Base-by-base conservation (phyloP, 2,113 vertebrate genomes). In the Callipepla californica region DNA sequence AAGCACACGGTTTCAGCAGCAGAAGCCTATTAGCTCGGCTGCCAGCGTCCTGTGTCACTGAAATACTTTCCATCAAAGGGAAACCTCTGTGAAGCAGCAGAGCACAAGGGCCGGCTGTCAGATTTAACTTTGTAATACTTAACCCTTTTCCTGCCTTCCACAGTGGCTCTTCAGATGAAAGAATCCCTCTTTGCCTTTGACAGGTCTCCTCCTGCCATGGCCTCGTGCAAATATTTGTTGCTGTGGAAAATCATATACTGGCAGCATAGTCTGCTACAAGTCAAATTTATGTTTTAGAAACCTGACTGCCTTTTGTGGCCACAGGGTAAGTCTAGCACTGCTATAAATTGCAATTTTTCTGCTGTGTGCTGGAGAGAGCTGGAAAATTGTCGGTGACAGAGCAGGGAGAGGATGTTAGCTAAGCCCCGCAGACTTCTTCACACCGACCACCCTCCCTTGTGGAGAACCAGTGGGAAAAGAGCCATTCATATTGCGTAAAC, bases 41-140 rank as follows among this genome's bases (percentile, higher is more conserved):
- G 76, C 76, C 38, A 80, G 61, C 51, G 85, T 87, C 91, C 55
- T 68, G 82, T 93, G 85, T 87, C 92, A 91, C 91, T 80, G 76
- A 88, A 96, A 96, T 93, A 92, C 79, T 96, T 96, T 95, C 96
- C 95, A 91, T 95, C 95, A 94, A 96, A 95, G 95, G 87, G 94
- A 96, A 94, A 90, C 90, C 94, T 96, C 85, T 90, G 47, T 0
- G 4, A 85, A 94, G 69, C 76, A 75, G 76, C 82, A 72, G 72
- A 94, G 85, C 79, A 47, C 85, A 87, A 67, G 75, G 67, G 63
- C 87, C 5, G 30, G 79, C 94, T 86, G 65, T 77, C 82, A 81
- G 87, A 76, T 68, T 68, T 26, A 80, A 63, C 79, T 88, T 75
- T 83, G 62, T 89, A 75, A 47, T 53, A 42, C 55, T 95, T 95